Evolutionary conservation across 2,888 invertebrate species (phyloP), one percentile per base, ranked within the genome.

Genomic region (Tenthredo mesomela): DNA sequence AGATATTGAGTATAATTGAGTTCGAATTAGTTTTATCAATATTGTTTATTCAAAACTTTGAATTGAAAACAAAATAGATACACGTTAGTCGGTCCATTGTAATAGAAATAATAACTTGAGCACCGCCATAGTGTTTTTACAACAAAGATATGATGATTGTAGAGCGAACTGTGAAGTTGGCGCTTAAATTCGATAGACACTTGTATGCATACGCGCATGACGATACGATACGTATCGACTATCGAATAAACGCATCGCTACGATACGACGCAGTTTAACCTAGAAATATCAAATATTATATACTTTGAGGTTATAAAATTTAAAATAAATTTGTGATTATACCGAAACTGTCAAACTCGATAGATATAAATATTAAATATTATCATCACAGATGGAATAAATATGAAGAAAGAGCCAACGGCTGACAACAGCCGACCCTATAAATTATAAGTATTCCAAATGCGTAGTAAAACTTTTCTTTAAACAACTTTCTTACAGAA

Each of bases 361-460:
- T n/a, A 25, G 9, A 73, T 29, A 29, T 29, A 33, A n/a, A n/a
- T n/a, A n/a, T 33, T 10, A 54, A 6, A 18, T 1, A 33, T 12
- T 37, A 4, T 58, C 4, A 9, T 29, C 61, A 84, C 82, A 67
- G 18, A 87, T 87, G 87, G 86, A 87, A 89, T 33, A 18, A 80
- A 86, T 86, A 93, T 95, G 95, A 95, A 95, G 92, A 95, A 95
- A 90, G 96, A 96, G 93, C 94, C 95, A 87, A 96, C 96, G 78
- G 96, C 96, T 75, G 97, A 97, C 92, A 96, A 95, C 89, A 95
- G 96, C 90, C 95, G 97, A 87, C 97, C 97, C 70, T 97, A 96
- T 93, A 97, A 97, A 97, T 95, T 97, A 97, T 97, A 96, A 96
- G 97, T 96, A 95, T 95, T 89, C 88, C 85, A 54, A 71, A 77